Conservation (phyloP, 2,888 invertebrate species). For the Mimachlamys varia region DNA sequence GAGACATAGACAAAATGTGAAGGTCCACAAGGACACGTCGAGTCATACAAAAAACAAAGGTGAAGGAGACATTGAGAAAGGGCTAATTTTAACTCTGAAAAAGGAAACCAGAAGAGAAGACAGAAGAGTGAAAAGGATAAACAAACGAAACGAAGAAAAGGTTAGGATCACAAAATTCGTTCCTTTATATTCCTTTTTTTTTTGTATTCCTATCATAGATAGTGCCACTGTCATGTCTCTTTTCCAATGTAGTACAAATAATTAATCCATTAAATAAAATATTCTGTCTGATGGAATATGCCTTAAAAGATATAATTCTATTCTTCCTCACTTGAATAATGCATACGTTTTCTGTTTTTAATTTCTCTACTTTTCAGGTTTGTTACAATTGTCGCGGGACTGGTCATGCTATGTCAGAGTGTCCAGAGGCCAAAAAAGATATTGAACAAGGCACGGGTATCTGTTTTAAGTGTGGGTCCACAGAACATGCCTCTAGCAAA, state of each 20-base stretch:
- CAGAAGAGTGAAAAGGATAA: conserved; percentile 65
- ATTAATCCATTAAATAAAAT: too few relatives aligned
- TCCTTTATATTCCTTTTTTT: too few relatives aligned
- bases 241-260: too few relatives aligned
- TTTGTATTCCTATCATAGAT: too few relatives aligned
- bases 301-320: too few relatives aligned
- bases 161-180: conserved; percentile 44
- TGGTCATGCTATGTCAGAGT: conserved; percentile 91
- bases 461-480: conserved; percentile 95
- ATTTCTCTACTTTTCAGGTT: conserved; percentile 81
- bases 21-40: conserved; percentile 42
- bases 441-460: conserved; percentile 84
- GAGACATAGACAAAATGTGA: conserved; percentile 38
- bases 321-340: too few relatives aligned
- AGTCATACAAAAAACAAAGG: conserved; percentile 11
- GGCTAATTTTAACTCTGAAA: conserved; percentile 45
- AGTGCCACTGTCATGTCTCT: too few relatives aligned
- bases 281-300: too few relatives aligned
- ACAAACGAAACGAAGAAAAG: conserved; percentile 59
- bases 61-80: conserved; percentile 41
- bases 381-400: conserved; percentile 91
- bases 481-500: conserved; percentile 86
- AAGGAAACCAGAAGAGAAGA: conserved; percentile 67
- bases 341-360: neutral
- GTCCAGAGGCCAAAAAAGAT: conserved; percentile 85